Conservation (phyloP, 2,888 invertebrate species). For the Bembecia ichneumoniformis region DNA sequence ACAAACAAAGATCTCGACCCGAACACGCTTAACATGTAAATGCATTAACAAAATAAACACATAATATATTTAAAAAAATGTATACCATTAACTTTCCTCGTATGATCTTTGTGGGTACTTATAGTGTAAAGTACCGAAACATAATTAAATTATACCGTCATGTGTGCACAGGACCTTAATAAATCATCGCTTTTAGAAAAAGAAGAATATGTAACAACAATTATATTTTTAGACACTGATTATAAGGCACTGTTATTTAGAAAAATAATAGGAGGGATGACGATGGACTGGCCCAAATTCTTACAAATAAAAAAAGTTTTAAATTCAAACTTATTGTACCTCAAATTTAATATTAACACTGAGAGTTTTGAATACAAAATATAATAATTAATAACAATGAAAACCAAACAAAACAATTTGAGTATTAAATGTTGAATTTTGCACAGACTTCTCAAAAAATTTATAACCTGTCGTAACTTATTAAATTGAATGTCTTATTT, state of each 20-base stretch:
- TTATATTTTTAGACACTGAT: constrained; percentile 19
- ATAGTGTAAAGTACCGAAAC: not conserved
- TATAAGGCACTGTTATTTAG: constrained; percentile 40
- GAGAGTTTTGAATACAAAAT: not conserved
- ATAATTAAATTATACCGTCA: not conserved
- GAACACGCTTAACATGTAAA: constrained; percentile 27
- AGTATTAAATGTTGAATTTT: not conserved
- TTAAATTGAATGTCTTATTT: no score
- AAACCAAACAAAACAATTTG: not conserved
- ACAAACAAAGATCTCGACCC: constrained; percentile 24
- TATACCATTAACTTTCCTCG: not conserved
- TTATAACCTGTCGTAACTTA: no score
- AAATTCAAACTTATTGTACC: not conserved
- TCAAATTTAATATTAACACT: not conserved
- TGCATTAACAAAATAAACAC: constrained; percentile 24
- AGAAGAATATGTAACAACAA: constrained; percentile 9
- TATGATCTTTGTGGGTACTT: not conserved
- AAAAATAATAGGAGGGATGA: constrained; percentile 13
- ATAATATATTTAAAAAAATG: constrained; percentile 1
- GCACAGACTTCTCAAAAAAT: not conserved
- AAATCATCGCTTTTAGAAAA: not conserved
- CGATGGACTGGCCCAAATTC: not conserved
- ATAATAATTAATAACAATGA: not conserved
- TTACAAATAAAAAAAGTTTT: not conserved
- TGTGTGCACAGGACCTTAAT: not conserved